Percentiles rank a stretch among this genome's conserved stretches.
phyloP scores from a whole-genome alignment of 2,888 invertebrate species.

The Chymomyza fuscimana region DNA sequence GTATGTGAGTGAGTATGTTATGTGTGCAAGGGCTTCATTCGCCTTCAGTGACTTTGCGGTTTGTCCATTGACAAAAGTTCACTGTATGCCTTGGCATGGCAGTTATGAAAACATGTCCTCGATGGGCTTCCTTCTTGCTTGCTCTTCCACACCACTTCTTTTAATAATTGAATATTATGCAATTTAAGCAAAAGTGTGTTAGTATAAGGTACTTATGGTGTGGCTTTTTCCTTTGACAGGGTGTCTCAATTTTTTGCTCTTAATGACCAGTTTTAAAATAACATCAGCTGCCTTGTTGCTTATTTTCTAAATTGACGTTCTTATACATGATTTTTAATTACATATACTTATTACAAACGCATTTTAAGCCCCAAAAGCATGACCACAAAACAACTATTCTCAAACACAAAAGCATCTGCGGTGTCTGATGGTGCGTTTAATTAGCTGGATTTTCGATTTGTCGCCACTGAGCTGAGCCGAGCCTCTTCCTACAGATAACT shows the following conservation, averaged over 20 bases:
- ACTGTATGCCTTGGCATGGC: slow-evolving; percentile 37
- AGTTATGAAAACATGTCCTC: slow-evolving; percentile 63
- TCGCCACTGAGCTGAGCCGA: slow-evolving; percentile 32
- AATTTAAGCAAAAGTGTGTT: slow-evolving; percentile 45
- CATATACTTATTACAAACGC: neutral
- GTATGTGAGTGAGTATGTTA: slow-evolving; percentile 29
- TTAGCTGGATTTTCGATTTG: slow-evolving; percentile 56
- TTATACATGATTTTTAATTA: slow-evolving; percentile 13
- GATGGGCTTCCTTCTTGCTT: slow-evolving; percentile 6
- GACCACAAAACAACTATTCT: neutral
- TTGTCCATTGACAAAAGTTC: slow-evolving; percentile 69
- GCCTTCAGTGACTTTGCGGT: slow-evolving; percentile 54
- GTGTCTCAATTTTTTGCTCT: too few species aligned
- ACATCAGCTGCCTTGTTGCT: neutral
- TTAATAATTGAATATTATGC: slow-evolving; percentile 69
- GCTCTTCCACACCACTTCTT: slow-evolving; percentile 18
- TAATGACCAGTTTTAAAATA: slow-evolving; percentile 1
- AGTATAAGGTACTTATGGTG: neutral
- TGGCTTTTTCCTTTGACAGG: neutral
- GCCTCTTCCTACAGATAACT: neutral
- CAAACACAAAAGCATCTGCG: slow-evolving; percentile 32
- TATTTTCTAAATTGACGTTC: neutral
- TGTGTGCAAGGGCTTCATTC: slow-evolving; percentile 18
- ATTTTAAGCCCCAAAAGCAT: neutral
- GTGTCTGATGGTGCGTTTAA: slow-evolving; percentile 54